Evolutionary conservation across 2,888 invertebrate species (phyloP).

Genomic region (Dynastes grantii): DNA sequence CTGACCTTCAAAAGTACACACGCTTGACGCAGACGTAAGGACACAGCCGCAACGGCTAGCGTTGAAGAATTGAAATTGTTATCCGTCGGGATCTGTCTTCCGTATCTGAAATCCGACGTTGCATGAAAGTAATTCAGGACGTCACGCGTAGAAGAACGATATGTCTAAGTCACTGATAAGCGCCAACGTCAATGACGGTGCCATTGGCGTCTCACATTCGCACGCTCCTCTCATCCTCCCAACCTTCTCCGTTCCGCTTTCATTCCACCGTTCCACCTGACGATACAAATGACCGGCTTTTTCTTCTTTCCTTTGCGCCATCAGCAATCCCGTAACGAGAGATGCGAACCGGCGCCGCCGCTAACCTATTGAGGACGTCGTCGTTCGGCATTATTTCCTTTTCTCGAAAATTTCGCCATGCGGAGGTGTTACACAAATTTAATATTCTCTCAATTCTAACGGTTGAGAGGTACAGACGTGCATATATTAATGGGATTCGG

Average conservation of each 20-base stretch:
- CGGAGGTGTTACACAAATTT: not conserved
- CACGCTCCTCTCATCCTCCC: not conserved
- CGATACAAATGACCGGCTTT: slow-evolving; percentile 54
- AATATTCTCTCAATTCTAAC: not conserved
- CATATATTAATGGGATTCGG: too few relatives aligned
- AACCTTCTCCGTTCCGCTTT: slow-evolving; percentile 25
- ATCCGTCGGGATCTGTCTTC: slow-evolving; percentile 49
- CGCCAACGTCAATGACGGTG: slow-evolving; percentile 48
- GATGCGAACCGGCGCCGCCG: not conserved
- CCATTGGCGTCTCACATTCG: slow-evolving; percentile 37
- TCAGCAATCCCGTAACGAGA: slow-evolving; percentile 23
- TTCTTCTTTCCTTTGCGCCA: slow-evolving; percentile 10
- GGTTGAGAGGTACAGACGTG: too few relatives aligned
- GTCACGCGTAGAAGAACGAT: slow-evolving; percentile 52
- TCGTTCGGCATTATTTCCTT: not conserved
- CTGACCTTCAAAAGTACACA: slow-evolving; percentile 15
- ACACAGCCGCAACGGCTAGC: slow-evolving; percentile 9
- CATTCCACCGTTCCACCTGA: slow-evolving; percentile 51
- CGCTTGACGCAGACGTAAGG: slow-evolving; percentile 22
- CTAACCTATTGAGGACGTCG: not conserved
- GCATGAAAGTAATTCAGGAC: slow-evolving; percentile 54
- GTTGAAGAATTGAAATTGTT: slow-evolving; percentile 49
- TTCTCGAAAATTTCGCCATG: not conserved
- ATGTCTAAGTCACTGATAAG: slow-evolving; percentile 55
- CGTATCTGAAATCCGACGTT: slow-evolving; percentile 53